Evolutionary conservation across 2,888 invertebrate species (phyloP).

Genomic region (Parasteatoda lunata): DNA sequence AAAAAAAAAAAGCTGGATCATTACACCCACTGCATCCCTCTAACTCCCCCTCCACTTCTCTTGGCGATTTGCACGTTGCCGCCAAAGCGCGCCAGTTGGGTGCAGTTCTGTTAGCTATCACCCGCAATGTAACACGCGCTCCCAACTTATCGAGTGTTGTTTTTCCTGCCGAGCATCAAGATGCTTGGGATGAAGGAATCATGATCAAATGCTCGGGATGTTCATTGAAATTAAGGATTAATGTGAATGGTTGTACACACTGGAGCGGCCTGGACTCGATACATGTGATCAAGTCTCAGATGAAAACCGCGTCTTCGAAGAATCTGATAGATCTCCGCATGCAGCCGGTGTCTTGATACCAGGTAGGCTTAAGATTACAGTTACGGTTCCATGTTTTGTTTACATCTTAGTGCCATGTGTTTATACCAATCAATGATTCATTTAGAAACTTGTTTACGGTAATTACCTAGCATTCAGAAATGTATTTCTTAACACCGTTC

Average conservation of each 20-base stretch:
- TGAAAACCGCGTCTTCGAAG: background rate
- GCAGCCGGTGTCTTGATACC: constrained; percentile 44
- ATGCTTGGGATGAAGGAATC: constrained; percentile 26
- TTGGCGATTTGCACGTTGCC: constrained; percentile 22
- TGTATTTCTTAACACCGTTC: no score
- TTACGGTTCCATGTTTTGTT: constrained; percentile 30
- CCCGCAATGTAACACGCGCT: background rate
- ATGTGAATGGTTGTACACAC: constrained; percentile 40
- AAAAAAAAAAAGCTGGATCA: background rate
- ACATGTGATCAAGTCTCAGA: constrained; percentile 28
- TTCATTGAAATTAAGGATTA: constrained; percentile 18
- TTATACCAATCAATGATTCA: background rate
- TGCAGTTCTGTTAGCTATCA: constrained; percentile 13
- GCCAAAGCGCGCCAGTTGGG: constrained; percentile 31
- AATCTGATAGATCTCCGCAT: constrained; percentile 2
- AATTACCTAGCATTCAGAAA: no score
- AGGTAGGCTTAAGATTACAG: constrained; percentile 53
- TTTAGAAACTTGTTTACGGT: no score
- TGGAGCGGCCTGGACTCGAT: constrained; percentile 54
- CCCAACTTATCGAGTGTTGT: background rate
- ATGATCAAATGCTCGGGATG: constrained; percentile 50
- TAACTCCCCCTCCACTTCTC: background rate
- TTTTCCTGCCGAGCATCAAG: constrained; percentile 16
- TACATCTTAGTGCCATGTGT: constrained; percentile 50
- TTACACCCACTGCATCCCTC: background rate